A percentile compares a stretch with the other conserved stretches of the same genome.
Conservation (phyloP, 1,140 invertebrate genomes). For the Zaprionus lachaisei region DNA sequence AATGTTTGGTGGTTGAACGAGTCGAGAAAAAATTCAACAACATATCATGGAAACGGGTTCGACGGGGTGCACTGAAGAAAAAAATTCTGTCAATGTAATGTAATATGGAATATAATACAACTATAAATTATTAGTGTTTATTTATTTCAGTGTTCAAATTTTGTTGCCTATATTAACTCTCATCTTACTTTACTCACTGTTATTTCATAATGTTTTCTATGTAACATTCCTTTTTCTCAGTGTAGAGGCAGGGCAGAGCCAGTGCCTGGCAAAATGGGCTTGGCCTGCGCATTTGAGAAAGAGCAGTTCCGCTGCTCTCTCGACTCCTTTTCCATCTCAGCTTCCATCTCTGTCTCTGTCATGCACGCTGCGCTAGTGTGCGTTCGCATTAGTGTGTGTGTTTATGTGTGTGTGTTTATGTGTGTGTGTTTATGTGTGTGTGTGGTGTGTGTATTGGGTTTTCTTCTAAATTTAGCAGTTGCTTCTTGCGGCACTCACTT, state of each 20-base stretch:
- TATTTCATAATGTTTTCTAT: neutral
- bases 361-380: neutral
- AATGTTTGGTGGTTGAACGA: slow-evolving; percentile 74
- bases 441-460: slow-evolving; percentile 1
- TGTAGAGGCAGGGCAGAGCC: slow-evolving; percentile 34
- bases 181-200: neutral
- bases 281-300: slow-evolving; percentile 67
- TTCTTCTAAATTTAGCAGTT: slow-evolving; percentile 46
- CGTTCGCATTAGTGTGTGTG: neutral
- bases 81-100: neutral
- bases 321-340: slow-evolving; percentile 31
- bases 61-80: slow-evolving; percentile 28
- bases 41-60: slow-evolving; percentile 63
- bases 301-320: slow-evolving; percentile 52
- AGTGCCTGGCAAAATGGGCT: slow-evolving; percentile 66
- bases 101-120: neutral
- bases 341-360: slow-evolving; percentile 10
- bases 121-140: neutral
- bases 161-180: neutral
- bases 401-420: neutral
- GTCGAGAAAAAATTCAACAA: slow-evolving; percentile 56
- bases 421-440: neutral
- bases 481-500: slow-evolving; percentile 37
- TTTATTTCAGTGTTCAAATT: neutral
- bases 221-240: slow-evolving; percentile 13